Evolutionary conservation across 2,113 vertebrate species (phyloP).

Genomic region (Dipodomys spectabilis): DNA sequence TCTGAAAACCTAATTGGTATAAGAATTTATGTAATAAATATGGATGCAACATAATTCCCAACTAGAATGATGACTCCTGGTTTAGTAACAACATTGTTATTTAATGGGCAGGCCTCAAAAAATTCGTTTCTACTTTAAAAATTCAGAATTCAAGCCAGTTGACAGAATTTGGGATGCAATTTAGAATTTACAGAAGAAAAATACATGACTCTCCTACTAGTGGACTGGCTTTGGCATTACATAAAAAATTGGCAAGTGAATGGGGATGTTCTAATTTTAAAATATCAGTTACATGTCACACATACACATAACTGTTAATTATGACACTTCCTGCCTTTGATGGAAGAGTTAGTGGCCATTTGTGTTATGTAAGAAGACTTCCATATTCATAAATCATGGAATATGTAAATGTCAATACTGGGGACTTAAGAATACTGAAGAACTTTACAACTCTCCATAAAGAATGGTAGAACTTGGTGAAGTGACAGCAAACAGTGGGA

Average conservation of each 20-base stretch:
- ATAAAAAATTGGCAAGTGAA: slow-evolving; percentile 11
- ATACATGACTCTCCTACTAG: not conserved
- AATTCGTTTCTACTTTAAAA: not conserved
- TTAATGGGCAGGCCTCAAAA: too few relatives aligned
- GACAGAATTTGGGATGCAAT: not conserved
- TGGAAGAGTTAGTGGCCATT: not conserved
- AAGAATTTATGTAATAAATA: too few relatives aligned
- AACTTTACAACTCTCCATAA: not conserved
- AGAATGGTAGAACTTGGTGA: not conserved
- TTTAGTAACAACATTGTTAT: too few relatives aligned
- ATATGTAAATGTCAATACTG: not conserved
- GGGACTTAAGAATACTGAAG: not conserved
- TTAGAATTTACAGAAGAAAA: slow-evolving; percentile 3
- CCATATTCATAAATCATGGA: not conserved
- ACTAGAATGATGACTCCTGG: too few relatives aligned
- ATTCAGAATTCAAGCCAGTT: not conserved
- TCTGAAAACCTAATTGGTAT: too few relatives aligned
- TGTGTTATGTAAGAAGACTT: not conserved
- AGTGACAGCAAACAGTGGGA: too few relatives aligned
- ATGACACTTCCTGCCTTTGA: slow-evolving; percentile 18
- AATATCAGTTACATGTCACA: not conserved
- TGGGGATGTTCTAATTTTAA: slow-evolving; percentile 34
- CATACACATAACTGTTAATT: not conserved
- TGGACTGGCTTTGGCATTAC: slow-evolving; percentile 31
- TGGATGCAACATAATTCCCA: too few relatives aligned